Evolutionary conservation across 2,888 invertebrate genomes (phyloP).

Genomic region (Sinohyriopsis cumingii): DNA sequence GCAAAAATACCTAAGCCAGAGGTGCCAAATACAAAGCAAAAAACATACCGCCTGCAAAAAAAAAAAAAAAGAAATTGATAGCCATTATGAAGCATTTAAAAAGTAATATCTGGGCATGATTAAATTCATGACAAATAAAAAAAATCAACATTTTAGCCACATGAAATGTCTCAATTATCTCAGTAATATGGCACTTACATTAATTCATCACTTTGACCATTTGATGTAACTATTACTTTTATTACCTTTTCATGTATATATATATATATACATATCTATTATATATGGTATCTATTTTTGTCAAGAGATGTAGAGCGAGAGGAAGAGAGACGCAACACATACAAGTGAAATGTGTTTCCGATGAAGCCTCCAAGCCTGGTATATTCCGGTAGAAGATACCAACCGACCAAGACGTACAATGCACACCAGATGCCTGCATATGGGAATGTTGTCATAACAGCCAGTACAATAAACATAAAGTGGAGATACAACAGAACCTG

Average conservation of each 20-base stretch:
- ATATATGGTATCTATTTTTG: too few species aligned
- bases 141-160: too few species aligned
- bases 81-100: background rate
- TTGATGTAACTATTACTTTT: too few species aligned
- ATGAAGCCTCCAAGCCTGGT: constrained; percentile 64
- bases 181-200: too few species aligned
- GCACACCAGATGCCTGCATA: constrained; percentile 59
- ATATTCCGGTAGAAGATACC: constrained; percentile 58
- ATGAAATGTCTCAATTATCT: too few species aligned
- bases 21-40: constrained; percentile 50
- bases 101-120: background rate
- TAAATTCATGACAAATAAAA: too few species aligned
- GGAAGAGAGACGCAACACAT: constrained; percentile 24
- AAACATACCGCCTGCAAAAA: constrained; percentile 51
- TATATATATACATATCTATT: too few species aligned
- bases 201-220: too few species aligned
- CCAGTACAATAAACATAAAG: constrained; percentile 48
- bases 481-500: constrained; percentile 63
- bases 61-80: constrained; percentile 1
- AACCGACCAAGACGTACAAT: constrained; percentile 40
- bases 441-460: constrained; percentile 58
- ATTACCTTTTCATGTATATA: too few species aligned
- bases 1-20: constrained; percentile 39
- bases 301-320: too few species aligned
- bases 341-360: constrained; percentile 64